Evolutionary conservation across 2,888 invertebrate genomes (phyloP), one percentile per base, ranked within the genome.

Genomic region (Pycnomerus fuliginosus): DNA sequence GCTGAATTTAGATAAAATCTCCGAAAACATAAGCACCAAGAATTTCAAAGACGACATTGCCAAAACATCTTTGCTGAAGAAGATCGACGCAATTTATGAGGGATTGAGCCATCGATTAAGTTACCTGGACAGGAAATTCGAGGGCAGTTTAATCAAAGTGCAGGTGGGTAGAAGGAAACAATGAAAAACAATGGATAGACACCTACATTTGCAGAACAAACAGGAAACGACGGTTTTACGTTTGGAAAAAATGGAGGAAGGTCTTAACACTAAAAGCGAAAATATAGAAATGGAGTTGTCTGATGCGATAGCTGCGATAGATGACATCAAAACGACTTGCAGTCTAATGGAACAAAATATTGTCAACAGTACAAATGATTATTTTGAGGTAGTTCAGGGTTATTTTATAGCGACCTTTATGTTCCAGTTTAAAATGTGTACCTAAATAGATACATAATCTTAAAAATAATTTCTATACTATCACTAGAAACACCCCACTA

Each of bases 1-100:
- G 45, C 48, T 66, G 12, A 69, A 70, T 40, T 55, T 72, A 37
- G 70, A 71, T 15, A 67, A 68, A 53, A 64, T 72, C 27, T 64
- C 65, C 2, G 71, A 70, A 56, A 70, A 70, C 36, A 67, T 72
- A 34, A 72, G 68, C 56, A 68, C 67, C 34, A 65, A 67, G 47
- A 69, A 70, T 46, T 68, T 71, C 52, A 74, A 72, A 52, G 71
- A 73, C 43, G 72, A 74, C 34, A 56, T 74, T 16, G 52, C 61
- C 22, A 68, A 61, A 38, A 74, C 72, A 3, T 71, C 72, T 41
- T 53, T 68, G 11, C 56, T 62, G 30, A 62, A 71, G 44, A 74
- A 73, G 56, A 57, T 74, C n/a, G 75, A 74, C 48, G 58, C 65
- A 2, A 58, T 67, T 17, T 73, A 72, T 43, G 74, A 76, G 35